Percentiles rank a stretch among this genome's conserved stretches.
These are phyloP conservation scores for Amblyornis subalaris DNA, from an alignment of 2,113 vertebrate species.

Conservation along the genomic window DNA sequence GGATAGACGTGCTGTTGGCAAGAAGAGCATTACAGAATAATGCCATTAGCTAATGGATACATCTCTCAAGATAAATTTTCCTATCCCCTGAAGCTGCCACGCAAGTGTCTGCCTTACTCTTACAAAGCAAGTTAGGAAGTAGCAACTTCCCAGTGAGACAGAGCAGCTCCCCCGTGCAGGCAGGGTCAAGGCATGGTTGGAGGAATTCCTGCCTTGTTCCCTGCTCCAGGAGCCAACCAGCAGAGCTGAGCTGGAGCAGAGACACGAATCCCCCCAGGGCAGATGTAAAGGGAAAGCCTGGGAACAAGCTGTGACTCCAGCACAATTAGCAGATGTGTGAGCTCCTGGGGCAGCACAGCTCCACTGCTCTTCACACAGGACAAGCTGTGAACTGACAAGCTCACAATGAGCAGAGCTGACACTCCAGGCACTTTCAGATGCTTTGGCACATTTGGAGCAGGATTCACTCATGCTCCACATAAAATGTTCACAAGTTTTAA, in stretches of 20 bases:
- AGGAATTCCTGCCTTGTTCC: background rate
- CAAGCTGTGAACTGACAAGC: constrained; percentile 21
- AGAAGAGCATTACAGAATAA: background rate
- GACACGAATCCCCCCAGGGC: background rate
- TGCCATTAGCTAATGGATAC: background rate
- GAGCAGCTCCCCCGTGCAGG: background rate
- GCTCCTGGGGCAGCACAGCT: background rate
- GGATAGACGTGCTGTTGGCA: background rate
- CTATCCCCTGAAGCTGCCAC: background rate
- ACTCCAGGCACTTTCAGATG: constrained; percentile 1
- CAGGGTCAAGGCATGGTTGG: background rate
- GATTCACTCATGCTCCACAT: background rate
- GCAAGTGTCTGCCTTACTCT: background rate
- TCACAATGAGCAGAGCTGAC: background rate
- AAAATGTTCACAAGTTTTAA: constrained; percentile 15
- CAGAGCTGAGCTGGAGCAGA: background rate
- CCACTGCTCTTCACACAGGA: background rate
- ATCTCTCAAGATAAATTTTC: background rate
- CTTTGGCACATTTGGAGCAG: constrained; percentile 17
- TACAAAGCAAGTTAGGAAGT: background rate
- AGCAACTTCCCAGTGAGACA: background rate
- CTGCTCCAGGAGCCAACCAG: background rate
- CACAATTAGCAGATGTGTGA: background rate
- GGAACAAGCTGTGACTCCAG: background rate
- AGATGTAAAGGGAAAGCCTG: background rate